These are phyloP conservation scores for Oppia nitens DNA, from an alignment of 1,140 invertebrate genomes.

Conservation along the genomic window DNA sequence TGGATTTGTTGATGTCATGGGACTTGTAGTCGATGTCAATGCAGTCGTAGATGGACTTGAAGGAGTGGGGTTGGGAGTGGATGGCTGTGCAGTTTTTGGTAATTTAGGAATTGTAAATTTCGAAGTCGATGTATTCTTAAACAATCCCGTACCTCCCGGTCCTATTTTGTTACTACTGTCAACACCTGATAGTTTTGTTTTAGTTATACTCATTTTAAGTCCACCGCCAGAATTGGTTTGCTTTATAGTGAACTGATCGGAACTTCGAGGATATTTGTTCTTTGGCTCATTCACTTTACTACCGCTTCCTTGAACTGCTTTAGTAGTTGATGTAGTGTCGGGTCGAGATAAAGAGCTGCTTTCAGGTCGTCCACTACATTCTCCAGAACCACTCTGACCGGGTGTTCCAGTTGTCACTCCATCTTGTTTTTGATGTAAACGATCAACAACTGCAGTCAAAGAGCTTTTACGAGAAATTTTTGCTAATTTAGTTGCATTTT, in stretches of 20 bases:
- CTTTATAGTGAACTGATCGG: conserved; percentile 23
- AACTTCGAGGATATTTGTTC: conserved; percentile 17
- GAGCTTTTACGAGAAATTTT: conserved; percentile 43
- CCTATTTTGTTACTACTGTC: neutral
- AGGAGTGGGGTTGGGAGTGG: neutral
- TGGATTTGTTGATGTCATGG: neutral
- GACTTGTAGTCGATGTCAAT: neutral
- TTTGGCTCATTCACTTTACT: conserved; percentile 17
- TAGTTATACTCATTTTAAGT: conserved; percentile 22
- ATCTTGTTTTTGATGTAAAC: conserved; percentile 36
- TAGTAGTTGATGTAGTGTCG: conserved; percentile 6
- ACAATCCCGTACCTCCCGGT: neutral
- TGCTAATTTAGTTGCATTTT: conserved; percentile 26
- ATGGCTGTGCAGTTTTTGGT: neutral
- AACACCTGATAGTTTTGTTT: conserved; percentile 16
- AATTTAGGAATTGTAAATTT: conserved; percentile 10
- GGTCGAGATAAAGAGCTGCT: conserved; percentile 9
- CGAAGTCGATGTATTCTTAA: neutral
- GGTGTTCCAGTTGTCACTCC: neutral
- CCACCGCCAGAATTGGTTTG: conserved; percentile 14
- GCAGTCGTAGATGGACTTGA: neutral
- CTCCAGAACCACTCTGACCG: conserved; percentile 12
- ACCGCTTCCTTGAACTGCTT: neutral
- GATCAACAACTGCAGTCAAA: conserved; percentile 66
- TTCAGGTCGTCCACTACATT: conserved; percentile 9